Conservation (phyloP, 1,140 invertebrate species). For the Harpegnathos saltator region DNA sequence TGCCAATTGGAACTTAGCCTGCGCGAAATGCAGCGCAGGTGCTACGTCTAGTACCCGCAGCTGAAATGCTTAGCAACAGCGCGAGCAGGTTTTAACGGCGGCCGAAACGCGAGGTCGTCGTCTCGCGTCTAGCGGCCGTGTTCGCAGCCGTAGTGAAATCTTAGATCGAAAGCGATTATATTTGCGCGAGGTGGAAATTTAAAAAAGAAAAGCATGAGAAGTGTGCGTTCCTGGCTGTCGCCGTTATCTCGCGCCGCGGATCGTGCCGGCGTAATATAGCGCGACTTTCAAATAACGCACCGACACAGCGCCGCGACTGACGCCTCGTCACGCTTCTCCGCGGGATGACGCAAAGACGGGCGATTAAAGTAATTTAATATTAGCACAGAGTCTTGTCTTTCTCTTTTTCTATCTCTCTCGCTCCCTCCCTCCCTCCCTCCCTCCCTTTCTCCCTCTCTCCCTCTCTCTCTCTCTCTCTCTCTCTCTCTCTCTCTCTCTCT, state of each 20-base stretch:
- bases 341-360: constrained; percentile 17
- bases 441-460: neutral
- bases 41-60: neutral
- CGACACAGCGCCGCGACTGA: neutral
- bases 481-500: neutral
- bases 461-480: neutral
- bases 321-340: constrained; percentile 20
- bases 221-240: constrained; percentile 31
- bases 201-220: constrained; percentile 58
- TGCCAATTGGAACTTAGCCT: neutral
- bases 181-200: constrained; percentile 43
- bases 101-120: constrained; percentile 5
- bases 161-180: constrained; percentile 51
- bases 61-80: neutral
- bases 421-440: no score
- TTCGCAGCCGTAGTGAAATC: constrained; percentile 33
- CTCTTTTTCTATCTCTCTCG: no score
- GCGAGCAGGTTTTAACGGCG: neutral
- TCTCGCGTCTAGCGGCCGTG: neutral
- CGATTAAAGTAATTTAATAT: constrained; percentile 45
- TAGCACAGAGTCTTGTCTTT: constrained; percentile 2
- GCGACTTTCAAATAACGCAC: constrained; percentile 45
- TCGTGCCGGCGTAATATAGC: constrained; percentile 32
- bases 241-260: constrained; percentile 28
- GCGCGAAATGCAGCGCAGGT: neutral